Evolutionary conservation across 1,140 invertebrate genomes (phyloP), one percentile per base, ranked within the genome.

Genomic region (Drosophila persimilis): DNA sequence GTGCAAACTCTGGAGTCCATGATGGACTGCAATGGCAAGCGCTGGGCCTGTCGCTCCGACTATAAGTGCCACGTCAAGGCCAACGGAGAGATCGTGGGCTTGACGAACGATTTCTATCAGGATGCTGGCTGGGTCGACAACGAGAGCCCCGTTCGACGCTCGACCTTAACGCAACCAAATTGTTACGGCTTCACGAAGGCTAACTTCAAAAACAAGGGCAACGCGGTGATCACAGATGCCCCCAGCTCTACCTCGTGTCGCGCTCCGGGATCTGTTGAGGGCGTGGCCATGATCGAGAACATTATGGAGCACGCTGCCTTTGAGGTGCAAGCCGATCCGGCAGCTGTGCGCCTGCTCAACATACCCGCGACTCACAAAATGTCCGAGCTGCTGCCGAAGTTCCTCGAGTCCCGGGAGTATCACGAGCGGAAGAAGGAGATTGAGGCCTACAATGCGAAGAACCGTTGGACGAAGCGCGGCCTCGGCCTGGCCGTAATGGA

Each of bases 291-390:
- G 80, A 94, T 95, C 48, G 97, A 98, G 91, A 93, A 92, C 48
- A 94, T 98, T 11, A 95, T 98, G 92, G 96, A 98, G 75, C 95
- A 96, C 80, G 95, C 97, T 56, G 94, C 96, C 1, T 93, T 93
- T 55, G 92, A 90, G 45, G 76, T 95, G 2, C 92, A 93, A 11
- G 93, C 93, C 62, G 96, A 97, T 92, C 94, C 96, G 0, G 67
- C 95, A 1, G 93, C 95, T 44, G 93, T 97, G 0, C 92, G 94
- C 60, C 55, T 95, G 24, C 90, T 90, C 2, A 97, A 97, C 83
- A 93, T 96, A 56, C 22, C 86, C 1, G 73, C 92, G 39, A 89
- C 91, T 6, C 81, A 83, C 24, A 73, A 81, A 24, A 73, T 94
- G 9, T 86, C 83, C 50, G 92, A 93, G 20, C 26, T 91, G 13